Evolutionary conservation across 1,140 invertebrate species (phyloP).

Genomic region (Leptinotarsa undecemlineata): DNA sequence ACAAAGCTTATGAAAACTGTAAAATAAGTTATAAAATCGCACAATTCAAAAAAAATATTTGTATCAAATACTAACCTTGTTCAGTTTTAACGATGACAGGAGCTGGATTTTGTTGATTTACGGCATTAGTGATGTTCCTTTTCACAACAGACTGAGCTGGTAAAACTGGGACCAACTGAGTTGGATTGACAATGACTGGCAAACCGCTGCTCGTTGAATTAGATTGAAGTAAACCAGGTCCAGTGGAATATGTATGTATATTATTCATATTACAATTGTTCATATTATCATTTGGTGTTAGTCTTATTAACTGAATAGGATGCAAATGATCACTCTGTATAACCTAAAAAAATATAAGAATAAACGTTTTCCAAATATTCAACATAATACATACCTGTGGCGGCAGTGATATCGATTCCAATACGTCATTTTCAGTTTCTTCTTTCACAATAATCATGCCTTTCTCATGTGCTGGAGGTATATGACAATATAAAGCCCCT

Average conservation of each 20-base stretch:
- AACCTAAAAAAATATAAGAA: conserved; percentile 37
- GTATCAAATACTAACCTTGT: conserved; percentile 22
- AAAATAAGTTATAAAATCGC: not conserved
- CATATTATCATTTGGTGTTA: conserved; percentile 35
- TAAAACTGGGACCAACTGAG: conserved; percentile 70
- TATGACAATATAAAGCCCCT: conserved; percentile 49
- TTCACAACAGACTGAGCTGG: conserved; percentile 56
- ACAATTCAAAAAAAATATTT: not conserved
- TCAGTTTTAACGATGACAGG: conserved; percentile 42
- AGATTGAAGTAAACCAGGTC: conserved; percentile 30
- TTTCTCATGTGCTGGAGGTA: conserved; percentile 46
- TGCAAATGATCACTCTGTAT: conserved; percentile 49
- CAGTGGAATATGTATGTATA: conserved; percentile 37
- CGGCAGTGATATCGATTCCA: conserved; percentile 41
- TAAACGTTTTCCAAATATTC: not conserved
- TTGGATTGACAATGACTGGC: conserved; percentile 74
- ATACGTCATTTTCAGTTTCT: conserved; percentile 43
- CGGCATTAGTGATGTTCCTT: conserved; percentile 37
- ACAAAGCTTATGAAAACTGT: not conserved
- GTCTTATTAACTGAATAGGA: conserved; percentile 37
- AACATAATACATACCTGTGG: conserved; percentile 37
- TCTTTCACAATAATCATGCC: conserved; percentile 51
- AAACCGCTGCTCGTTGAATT: conserved; percentile 48
- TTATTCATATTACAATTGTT: conserved; percentile 30
- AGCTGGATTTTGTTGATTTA: conserved; percentile 31